A percentile compares a stretch with the other conserved stretches of the same genome.
Evolutionary conservation across 2,113 vertebrate genomes (phyloP).

Genomic region (Paracanthobrama guichenoti): DNA sequence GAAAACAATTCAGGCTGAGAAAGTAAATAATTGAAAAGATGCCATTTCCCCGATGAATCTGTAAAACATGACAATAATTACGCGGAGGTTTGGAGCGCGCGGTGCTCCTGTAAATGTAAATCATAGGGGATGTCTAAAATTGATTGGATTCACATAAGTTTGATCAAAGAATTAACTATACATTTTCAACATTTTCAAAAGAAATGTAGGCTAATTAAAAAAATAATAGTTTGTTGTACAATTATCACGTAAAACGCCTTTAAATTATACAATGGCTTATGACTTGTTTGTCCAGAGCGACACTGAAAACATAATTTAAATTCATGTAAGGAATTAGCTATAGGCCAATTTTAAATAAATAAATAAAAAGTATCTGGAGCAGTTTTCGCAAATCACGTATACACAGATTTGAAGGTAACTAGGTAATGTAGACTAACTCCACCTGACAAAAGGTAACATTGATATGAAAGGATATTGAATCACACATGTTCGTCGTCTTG

Average conservation of each 20-base stretch:
- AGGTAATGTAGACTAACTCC: background rate
- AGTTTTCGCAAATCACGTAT: background rate
- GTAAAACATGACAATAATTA: conserved; percentile 50
- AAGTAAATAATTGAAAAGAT: conserved; percentile 55
- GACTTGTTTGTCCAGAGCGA: background rate
- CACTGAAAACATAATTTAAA: background rate
- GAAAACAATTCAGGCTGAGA: conserved; percentile 48
- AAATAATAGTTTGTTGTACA: no score
- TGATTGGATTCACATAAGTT: no score
- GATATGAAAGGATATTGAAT: background rate
- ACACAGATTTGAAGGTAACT: background rate
- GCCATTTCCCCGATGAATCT: conserved; percentile 30
- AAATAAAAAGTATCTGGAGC: background rate
- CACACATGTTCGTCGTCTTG: background rate
- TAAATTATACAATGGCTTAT: background rate
- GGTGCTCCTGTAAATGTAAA: conserved; percentile 12
- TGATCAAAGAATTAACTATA: no score
- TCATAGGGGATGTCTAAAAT: no score
- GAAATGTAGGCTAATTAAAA: no score
- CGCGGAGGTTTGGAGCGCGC: conserved; percentile 25
- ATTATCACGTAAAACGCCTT: no score
- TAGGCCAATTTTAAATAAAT: no score
- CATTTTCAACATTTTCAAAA: no score
- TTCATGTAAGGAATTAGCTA: background rate
- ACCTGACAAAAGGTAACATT: background rate